Percentiles rank a stretch among this genome's conserved stretches.
phyloP scores from a whole-genome alignment of 1,140 invertebrate species.

The Zaprionus ornatus region DNA sequence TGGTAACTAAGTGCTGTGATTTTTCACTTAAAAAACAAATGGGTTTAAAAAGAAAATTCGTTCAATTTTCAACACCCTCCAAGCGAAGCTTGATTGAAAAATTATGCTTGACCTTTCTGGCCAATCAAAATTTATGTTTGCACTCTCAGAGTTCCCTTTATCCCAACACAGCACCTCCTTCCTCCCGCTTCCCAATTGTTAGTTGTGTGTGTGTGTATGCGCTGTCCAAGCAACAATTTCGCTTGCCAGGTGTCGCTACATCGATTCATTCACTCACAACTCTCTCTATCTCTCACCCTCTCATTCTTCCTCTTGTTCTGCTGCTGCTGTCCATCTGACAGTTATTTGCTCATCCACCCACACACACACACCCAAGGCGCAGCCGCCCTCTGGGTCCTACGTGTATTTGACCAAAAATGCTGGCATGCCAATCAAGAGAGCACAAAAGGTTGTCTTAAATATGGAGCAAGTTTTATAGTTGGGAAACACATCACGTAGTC shows the following conservation, averaged over 20 bases:
- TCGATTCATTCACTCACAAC: constrained; percentile 25
- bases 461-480: neutral
- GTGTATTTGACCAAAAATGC: constrained; percentile 7
- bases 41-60: neutral
- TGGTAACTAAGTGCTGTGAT: constrained; percentile 49
- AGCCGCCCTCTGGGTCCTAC: neutral
- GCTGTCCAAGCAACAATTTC: constrained; percentile 63
- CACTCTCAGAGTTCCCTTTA: neutral
- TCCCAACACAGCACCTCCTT: too few relatives aligned
- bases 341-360: constrained; percentile 39
- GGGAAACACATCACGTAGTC: neutral
- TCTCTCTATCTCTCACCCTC: constrained; percentile 26
- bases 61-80: neutral
- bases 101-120: constrained; percentile 63
- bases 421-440: constrained; percentile 1
- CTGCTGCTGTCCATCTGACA: constrained; percentile 52
- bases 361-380: neutral
- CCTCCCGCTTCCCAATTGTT: constrained; percentile 13
- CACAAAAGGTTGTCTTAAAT: constrained; percentile 2
- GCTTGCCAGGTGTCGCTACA: constrained; percentile 36
- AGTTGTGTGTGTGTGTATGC: constrained; percentile 13
- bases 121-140: constrained; percentile 50
- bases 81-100: constrained; percentile 57
- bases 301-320: constrained; percentile 7
- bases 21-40: constrained; percentile 64